phyloP scores from a whole-genome alignment of 2,888 invertebrate species.

The Drosophila kanekoi region DNA sequence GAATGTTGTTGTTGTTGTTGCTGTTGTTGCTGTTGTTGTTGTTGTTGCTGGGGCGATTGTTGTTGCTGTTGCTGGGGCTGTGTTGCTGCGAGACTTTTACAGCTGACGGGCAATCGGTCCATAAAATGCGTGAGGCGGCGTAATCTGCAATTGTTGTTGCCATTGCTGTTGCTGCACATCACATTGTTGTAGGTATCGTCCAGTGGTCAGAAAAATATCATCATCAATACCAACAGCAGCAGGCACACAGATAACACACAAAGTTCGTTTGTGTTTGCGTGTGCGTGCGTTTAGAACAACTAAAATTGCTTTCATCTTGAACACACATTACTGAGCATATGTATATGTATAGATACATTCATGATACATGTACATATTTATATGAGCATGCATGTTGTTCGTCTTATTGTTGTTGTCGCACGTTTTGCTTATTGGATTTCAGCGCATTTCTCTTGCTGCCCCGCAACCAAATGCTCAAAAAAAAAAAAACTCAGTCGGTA shows the following conservation, averaged over 20 bases:
- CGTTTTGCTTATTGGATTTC: constrained; percentile 20
- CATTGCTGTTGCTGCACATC: constrained; percentile 13
- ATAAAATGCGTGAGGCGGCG: constrained; percentile 65
- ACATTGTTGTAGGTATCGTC: constrained; percentile 32
- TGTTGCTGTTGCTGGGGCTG: constrained; percentile 42
- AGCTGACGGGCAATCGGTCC: constrained; percentile 63
- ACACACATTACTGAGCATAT: constrained; percentile 7
- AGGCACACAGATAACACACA: constrained; percentile 40
- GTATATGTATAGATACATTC: neutral
- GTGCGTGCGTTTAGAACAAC: constrained; percentile 24
- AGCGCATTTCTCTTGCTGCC: constrained; percentile 26
- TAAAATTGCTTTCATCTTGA: constrained; percentile 17
- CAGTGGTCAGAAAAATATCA: constrained; percentile 52
- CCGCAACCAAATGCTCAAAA: neutral
- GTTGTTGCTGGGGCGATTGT: no score
- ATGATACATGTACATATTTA: constrained; percentile 1
- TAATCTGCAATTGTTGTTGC: constrained; percentile 45
- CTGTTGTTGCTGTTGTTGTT: constrained; percentile 35
- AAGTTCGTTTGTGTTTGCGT: neutral
- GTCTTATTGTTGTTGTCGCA: neutral
- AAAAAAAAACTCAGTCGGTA: constrained; percentile 22
- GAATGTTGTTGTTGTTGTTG: constrained; percentile 16
- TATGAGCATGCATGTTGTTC: constrained; percentile 7
- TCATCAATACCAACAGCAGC: constrained; percentile 34
- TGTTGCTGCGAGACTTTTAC: constrained; percentile 25